These are phyloP conservation scores for Rhineura floridana DNA, from an alignment of 2,113 vertebrate species.

Conservation along the genomic window DNA sequence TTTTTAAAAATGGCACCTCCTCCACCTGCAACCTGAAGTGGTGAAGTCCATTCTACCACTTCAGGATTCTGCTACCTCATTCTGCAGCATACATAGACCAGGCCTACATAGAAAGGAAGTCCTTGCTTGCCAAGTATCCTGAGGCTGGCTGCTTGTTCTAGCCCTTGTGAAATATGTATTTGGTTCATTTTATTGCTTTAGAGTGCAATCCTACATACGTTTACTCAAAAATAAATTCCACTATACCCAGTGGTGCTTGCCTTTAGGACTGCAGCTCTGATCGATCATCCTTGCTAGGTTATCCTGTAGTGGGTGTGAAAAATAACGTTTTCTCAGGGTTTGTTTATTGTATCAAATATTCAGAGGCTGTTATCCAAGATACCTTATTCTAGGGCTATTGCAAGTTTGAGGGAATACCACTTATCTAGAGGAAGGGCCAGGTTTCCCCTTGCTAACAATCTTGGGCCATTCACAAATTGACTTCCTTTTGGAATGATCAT, in stretches of 20 bases:
- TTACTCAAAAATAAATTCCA: background rate
- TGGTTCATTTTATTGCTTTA: background rate
- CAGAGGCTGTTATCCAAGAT: background rate
- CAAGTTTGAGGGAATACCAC: background rate
- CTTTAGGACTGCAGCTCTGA: background rate
- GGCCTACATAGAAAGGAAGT: background rate
- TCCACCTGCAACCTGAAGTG: too few species aligned
- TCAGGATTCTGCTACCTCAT: too few species aligned
- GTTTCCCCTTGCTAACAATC: background rate
- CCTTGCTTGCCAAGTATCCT: background rate
- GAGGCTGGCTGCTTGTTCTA: accelerated
- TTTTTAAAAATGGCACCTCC: background rate
- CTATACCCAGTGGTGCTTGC: background rate
- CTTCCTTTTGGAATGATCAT: background rate
- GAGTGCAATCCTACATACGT: background rate
- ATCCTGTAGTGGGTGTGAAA: conserved; percentile 13
- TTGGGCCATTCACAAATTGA: background rate
- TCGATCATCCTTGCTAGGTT: background rate
- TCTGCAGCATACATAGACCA: background rate
- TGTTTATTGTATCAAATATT: background rate
- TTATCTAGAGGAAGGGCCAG: background rate
- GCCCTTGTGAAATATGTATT: conserved; percentile 27
- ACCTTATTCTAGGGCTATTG: background rate
- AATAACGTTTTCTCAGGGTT: background rate
- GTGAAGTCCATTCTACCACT: too few species aligned